These are phyloP conservation scores for Temnopleurus reevesii DNA, from an alignment of 53 echinoderm and acorn worm species.

Conservation along the genomic window DNA sequence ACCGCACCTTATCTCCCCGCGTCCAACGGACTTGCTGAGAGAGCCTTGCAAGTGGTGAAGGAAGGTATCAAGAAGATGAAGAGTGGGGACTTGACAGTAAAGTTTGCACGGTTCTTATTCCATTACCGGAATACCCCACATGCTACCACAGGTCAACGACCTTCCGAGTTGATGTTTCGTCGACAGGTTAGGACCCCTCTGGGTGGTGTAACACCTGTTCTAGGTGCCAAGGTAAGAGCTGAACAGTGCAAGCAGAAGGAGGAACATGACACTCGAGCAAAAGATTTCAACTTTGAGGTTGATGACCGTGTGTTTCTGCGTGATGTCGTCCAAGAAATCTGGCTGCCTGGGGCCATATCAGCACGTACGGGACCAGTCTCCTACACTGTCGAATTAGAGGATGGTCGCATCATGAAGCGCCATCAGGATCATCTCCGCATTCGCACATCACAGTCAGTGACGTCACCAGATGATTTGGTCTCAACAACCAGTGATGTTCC, in stretches of 20 bases:
- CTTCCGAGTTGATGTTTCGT: conserved; percentile 48
- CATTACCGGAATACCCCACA: conserved; percentile 63
- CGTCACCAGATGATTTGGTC: neutral
- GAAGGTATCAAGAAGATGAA: conserved; percentile 49
- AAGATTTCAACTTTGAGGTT: neutral
- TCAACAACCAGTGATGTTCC: neutral
- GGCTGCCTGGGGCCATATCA: neutral
- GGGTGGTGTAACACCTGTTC: conserved; percentile 40
- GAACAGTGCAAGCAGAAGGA: neutral
- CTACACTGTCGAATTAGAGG: conserved; percentile 47
- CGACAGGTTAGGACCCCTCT: conserved; percentile 56
- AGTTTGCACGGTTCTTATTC: conserved; percentile 52
- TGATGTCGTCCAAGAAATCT: conserved; percentile 33
- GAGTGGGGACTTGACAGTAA: conserved; percentile 20
- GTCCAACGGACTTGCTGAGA: conserved; percentile 42
- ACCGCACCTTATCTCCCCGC: conserved; percentile 57
- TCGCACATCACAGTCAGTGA: neutral
- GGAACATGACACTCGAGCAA: neutral
- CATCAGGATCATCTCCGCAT: conserved; percentile 53
- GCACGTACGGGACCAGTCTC: conserved; percentile 32
- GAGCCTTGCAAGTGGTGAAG: conserved; percentile 58
- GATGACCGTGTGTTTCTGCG: conserved; percentile 1
- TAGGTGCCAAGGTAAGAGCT: conserved; percentile 18
- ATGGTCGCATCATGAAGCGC: conserved; percentile 43
- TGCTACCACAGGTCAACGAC: conserved; percentile 52